Conservation (phyloP, 2,113 vertebrate species). For the Halcyon malimbica region DNA sequence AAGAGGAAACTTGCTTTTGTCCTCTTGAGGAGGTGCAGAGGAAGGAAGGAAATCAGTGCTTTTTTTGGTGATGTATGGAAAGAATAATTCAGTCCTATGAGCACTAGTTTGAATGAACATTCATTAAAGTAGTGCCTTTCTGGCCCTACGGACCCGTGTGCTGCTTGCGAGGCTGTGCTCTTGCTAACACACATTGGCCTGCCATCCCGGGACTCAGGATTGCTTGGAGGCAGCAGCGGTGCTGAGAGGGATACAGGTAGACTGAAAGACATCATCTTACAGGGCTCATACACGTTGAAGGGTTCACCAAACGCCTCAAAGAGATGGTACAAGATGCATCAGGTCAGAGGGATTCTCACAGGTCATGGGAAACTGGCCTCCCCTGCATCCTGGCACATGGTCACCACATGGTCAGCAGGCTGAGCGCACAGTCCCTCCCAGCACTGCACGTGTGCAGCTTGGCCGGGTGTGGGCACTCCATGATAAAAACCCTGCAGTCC, state of each 20-base stretch:
- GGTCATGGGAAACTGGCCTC: not conserved
- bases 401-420: not conserved
- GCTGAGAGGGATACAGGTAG: not conserved
- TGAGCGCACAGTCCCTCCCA: not conserved
- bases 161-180: not conserved
- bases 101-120: not conserved
- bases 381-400: not conserved
- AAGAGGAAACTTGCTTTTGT: slow-evolving; percentile 38
- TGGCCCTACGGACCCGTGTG: not conserved
- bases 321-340: not conserved
- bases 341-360: not conserved
- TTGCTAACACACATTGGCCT: not conserved
- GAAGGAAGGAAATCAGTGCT: not conserved
- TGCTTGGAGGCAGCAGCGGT: not conserved
- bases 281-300: not conserved
- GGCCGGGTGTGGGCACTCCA: not conserved
- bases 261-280: not conserved
- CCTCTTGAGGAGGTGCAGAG: not conserved
- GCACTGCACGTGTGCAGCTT: not conserved
- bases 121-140: not conserved
- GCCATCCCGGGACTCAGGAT: not conserved
- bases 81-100: not conserved
- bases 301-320: not conserved
- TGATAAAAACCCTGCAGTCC: not conserved
- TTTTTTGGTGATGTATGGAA: not conserved